phyloP scores from a whole-genome alignment of 2,113 vertebrate species.

The Poecile atricapillus region DNA sequence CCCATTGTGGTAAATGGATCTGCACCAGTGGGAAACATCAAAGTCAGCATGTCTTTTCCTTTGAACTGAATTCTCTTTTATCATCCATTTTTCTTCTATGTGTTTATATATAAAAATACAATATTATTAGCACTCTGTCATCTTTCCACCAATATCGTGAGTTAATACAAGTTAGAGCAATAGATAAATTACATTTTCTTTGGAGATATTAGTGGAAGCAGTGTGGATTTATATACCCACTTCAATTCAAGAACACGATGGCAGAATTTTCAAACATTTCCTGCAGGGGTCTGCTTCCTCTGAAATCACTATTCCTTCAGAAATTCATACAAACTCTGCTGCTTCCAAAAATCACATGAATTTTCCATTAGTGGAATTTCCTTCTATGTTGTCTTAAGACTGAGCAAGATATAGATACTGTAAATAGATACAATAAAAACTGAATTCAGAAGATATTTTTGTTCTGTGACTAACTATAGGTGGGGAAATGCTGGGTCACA shows the following conservation, averaged over 20 bases:
- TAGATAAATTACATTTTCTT: not conserved
- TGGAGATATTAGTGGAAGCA: not conserved
- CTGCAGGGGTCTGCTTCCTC: not conserved
- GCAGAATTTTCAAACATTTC: not conserved
- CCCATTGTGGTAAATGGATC: constrained; percentile 19
- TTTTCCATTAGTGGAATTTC: not conserved
- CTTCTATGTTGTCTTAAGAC: not conserved
- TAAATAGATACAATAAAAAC: not conserved
- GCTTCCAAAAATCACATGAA: not conserved
- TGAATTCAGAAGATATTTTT: not conserved
- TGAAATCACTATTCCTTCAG: not conserved
- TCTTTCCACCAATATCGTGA: not conserved
- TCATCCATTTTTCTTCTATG: constrained; percentile 22
- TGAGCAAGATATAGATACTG: not conserved
- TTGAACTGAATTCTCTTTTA: constrained; percentile 60
- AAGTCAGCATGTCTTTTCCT: constrained; percentile 32
- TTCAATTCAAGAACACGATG: not conserved
- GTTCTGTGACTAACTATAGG: not conserved
- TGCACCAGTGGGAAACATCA: constrained; percentile 51
- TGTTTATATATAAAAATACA: not conserved
- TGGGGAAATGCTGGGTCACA: not conserved
- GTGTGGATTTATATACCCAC: not conserved
- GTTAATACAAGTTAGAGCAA: constrained; percentile 14
- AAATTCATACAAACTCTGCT: not conserved
- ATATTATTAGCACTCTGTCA: not conserved